Evolutionary conservation across 1,140 invertebrate species (phyloP), one percentile per base, ranked within the genome.

Genomic region (Laupala kohalensis): DNA sequence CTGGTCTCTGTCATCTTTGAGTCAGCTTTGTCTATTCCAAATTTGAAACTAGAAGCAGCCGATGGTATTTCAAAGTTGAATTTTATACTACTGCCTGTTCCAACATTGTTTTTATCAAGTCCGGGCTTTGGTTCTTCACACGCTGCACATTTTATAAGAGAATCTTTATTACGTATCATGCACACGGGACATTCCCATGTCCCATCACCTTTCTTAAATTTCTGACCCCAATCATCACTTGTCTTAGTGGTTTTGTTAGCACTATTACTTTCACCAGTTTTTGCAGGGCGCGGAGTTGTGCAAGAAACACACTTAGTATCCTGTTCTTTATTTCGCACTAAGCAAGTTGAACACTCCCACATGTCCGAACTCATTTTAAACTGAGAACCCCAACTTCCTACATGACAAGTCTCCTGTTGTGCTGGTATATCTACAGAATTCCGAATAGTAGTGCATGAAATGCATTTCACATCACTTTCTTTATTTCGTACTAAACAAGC

Each of bases 261-360:
- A n/a, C n/a, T 69, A 65, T 12, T 66, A 70, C 12, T 69, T 68
- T 5, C 27, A 4, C 19, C 12, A 1, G 27, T 13, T 13, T 28
- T 19, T 62, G 24, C 26, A 37, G 24, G 25, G 37, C 79, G 37
- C 88, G 87, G 78, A 25, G 84, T 80, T 74, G 84, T 83, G 79
- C 89, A 92, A 12, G 87, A 87, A 5, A 84, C 80, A 80, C 90
- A 92, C 73, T 85, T 88, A 4, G 74, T 74, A 25, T 80, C 79
- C 6, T 80, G 79, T 23, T 80, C 76, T 64, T 87, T 84, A 79
- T 92, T 92, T 69, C 81, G 79, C 3, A 90, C 81, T 81, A 87
- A 84, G 79, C 90, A 92, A 63, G 80, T 81, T 6, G 79, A 75
- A 80, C 90, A 92, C 71, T 88, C 85, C 89, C 89, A 91, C 69